These are phyloP conservation scores for Dichetophora obliterata DNA, from an alignment of 2,888 invertebrate genomes.

Conservation along the genomic window DNA sequence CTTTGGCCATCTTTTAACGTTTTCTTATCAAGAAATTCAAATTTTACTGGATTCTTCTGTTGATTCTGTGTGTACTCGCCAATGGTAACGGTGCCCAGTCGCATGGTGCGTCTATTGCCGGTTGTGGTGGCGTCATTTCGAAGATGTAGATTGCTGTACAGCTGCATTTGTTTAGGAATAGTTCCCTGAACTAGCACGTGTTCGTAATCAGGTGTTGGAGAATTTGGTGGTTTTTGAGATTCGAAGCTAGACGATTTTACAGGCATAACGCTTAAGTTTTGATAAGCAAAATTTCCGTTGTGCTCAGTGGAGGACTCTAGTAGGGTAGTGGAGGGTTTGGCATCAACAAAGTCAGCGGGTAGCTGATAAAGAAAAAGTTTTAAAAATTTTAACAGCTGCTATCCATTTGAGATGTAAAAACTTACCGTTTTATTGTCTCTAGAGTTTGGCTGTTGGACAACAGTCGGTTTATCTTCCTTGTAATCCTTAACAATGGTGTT, in stretches of 20 bases:
- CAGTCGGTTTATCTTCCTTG: slow-evolving; percentile 59
- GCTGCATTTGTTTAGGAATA: background rate
- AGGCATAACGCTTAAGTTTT: slow-evolving; percentile 7
- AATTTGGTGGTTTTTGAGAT: slow-evolving; percentile 55
- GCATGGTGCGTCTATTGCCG: slow-evolving; percentile 73
- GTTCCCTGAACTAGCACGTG: slow-evolving; percentile 48
- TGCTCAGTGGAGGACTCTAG: background rate
- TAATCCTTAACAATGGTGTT: slow-evolving; percentile 67
- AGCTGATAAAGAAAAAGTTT: background rate
- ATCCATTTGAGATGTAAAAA: background rate
- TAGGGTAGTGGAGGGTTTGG: background rate
- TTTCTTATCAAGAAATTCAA: slow-evolving; percentile 74
- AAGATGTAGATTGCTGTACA: slow-evolving; percentile 43
- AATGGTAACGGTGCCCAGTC: slow-evolving; percentile 78
- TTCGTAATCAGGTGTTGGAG: slow-evolving; percentile 63
- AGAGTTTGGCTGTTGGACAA: slow-evolving; percentile 35
- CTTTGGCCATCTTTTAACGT: background rate
- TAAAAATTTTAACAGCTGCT: background rate
- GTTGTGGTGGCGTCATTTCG: slow-evolving; percentile 67
- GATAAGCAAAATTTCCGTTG: slow-evolving; percentile 43
- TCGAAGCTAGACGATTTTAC: background rate
- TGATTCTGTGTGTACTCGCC: slow-evolving; percentile 75
- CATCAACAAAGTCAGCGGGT: background rate
- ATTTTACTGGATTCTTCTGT: slow-evolving; percentile 78
- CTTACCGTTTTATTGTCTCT: background rate